Base-by-base conservation (phyloP, 1,140 invertebrate genomes). In the Drosophila mojavensis region DNA sequence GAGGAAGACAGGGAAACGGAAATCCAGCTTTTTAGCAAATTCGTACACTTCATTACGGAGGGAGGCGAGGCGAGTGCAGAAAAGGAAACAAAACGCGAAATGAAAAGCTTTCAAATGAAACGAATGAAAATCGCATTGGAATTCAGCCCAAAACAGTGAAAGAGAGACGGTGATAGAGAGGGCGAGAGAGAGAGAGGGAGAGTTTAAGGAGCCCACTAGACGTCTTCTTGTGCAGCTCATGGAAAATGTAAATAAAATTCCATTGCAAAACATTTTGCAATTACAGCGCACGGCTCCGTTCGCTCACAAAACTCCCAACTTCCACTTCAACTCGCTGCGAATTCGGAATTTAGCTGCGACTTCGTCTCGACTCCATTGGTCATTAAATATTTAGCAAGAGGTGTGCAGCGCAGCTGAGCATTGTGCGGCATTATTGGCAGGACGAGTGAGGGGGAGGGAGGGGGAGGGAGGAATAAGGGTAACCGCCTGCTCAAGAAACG, bases 241-340 rank as follows among this genome's bases (percentile, higher is more conserved):
- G 77, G 79, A 76, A 81, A 81, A 81, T 81, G 79, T 81, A 81
- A 81, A 81, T 81, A 79, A 79, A 81, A 81, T 81, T 81, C 77
- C 77, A 76, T 64, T 65, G 77, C 73, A 64, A 76, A 79, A 79
- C 78, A 81, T 81, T 81, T 81, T 68, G 79, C 79, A 81, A 81
- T 81, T 81, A 81, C 79, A 59, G 61, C 17, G 67, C 76, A 67
- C 73, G 60, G 74, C 58, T 58, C 71, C 56, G 48, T 55, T 74
- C 41, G 30, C 36, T 33, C 30, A 1, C 4, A 33, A 45, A 24
- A n/a, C 41, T 9, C 41, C 56, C 24, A 7, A 9, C 24, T 5
- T 24, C 56, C 39, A n/a, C 20, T 15, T 13, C 28, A 10, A 5
- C 17, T 20, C 5, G 7, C 11, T 51, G 13, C 28, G 43, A 4